Percentiles rank a stretch among this genome's conserved stretches.
phyloP scores from a whole-genome alignment of 2,888 invertebrate species.

The Diarsia dahlii region DNA sequence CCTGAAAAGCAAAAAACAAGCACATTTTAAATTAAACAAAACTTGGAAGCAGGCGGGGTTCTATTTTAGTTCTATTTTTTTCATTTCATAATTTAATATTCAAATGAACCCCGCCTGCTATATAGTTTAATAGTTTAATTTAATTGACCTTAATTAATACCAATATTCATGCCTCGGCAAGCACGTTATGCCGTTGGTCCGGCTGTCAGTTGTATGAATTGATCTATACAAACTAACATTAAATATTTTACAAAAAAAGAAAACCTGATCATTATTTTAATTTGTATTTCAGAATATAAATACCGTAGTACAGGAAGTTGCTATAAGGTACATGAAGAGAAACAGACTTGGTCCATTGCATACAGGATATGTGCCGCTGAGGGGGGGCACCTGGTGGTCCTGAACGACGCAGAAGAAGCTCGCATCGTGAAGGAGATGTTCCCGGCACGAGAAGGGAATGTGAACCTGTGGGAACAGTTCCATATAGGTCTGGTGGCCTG shows the following conservation, averaged over 20 bases:
- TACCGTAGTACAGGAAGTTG: constrained; percentile 37
- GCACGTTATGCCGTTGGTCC: too few species aligned
- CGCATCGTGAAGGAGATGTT: constrained; percentile 31
- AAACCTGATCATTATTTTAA: background rate
- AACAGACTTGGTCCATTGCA: constrained; percentile 24
- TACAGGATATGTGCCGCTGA: constrained; percentile 38
- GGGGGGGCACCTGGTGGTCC: constrained; percentile 44
- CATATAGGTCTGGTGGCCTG: constrained; percentile 30
- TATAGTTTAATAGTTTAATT: too few species aligned
- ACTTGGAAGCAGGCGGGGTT: too few species aligned
- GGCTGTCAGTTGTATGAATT: background rate
- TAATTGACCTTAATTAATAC: too few species aligned
- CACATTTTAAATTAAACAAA: too few species aligned
- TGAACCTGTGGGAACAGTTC: background rate
- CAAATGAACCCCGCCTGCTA: too few species aligned
- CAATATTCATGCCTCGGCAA: too few species aligned
- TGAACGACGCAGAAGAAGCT: constrained; percentile 46
- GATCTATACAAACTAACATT: background rate
- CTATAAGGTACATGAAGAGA: constrained; percentile 33
- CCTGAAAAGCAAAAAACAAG: too few species aligned
- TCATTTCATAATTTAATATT: too few species aligned
- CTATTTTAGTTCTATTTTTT: too few species aligned
- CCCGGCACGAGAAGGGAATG: constrained; percentile 2
- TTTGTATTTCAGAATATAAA: constrained; percentile 38
- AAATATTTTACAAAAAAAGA: background rate